A percentile compares a stretch with the other conserved stretches of the same genome.
phyloP scores from a whole-genome alignment of 2,113 vertebrate genomes.

The Grammomys surdaster region DNA sequence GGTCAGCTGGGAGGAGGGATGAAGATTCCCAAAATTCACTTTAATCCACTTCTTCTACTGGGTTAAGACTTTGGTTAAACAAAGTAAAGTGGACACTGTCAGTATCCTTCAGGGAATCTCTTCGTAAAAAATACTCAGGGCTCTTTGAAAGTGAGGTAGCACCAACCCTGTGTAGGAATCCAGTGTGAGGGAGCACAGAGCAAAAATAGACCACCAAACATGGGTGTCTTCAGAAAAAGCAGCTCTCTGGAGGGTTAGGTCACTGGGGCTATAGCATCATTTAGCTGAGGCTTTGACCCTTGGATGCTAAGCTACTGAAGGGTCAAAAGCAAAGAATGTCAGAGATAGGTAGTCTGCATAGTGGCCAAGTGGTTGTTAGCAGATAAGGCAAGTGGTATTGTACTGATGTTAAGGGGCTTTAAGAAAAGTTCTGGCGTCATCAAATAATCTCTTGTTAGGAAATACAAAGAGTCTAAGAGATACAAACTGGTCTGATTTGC shows the following conservation, averaged over 20 bases:
- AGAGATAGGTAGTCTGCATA: neutral
- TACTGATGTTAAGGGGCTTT: neutral
- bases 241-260: neutral
- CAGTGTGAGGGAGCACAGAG: neutral
- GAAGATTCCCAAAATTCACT: neutral
- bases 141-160: no score
- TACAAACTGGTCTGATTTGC: neutral
- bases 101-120: neutral
- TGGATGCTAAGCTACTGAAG: neutral
- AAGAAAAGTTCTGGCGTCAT: neutral
- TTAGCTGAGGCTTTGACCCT: neutral
- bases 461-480: neutral
- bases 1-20: neutral
- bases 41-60: neutral
- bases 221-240: neutral
- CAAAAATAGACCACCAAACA: accelerated
- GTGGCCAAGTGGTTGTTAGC: accelerated
- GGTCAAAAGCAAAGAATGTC: neutral
- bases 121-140: neutral
- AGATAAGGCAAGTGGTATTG: neutral
- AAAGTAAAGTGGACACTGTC: neutral
- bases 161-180: accelerated
- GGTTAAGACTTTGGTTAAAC: neutral
- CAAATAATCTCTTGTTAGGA: accelerated
- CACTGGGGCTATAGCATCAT: neutral